These are phyloP conservation scores for Rhopilema esculentum DNA, from an alignment of 30 jellyfish, hydroid and myxozoan genomes.

Conservation along the genomic window DNA sequence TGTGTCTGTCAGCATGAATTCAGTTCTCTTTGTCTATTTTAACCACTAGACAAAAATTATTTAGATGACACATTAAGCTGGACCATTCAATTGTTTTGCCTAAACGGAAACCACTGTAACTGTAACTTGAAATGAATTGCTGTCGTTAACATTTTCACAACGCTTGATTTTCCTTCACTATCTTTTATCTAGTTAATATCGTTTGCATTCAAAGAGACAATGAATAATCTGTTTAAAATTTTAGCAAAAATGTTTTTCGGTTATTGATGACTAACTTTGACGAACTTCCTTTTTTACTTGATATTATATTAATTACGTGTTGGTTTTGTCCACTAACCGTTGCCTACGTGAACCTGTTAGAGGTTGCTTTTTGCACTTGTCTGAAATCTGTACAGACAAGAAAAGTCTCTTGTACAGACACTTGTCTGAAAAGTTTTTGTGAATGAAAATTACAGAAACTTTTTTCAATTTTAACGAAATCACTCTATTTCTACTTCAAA, in stretches of 20 bases:
- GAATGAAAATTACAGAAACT: too few species aligned
- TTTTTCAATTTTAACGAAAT: too few species aligned
- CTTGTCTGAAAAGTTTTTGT: neutral
- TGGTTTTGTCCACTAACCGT: too few species aligned
- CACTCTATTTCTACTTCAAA: too few species aligned
- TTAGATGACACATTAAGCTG: neutral
- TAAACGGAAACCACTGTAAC: neutral
- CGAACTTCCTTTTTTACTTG: neutral
- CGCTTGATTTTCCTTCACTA: neutral
- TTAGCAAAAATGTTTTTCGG: neutral
- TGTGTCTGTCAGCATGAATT: neutral
- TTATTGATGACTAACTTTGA: neutral
- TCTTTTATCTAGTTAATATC: too few species aligned
- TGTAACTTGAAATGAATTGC: neutral
- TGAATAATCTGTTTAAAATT: neutral
- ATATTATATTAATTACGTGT: neutral
- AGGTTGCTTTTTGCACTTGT: too few species aligned
- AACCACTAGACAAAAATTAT: neutral
- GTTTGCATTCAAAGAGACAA: neutral
- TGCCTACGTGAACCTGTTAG: too few species aligned
- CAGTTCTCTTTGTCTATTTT: neutral
- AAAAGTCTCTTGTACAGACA: too few species aligned
- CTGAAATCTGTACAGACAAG: too few species aligned
- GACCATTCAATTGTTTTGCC: neutral
- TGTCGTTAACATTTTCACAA: neutral